Base-by-base conservation (phyloP, 1,140 invertebrate species). In the Macrocentrus cingulum region DNA sequence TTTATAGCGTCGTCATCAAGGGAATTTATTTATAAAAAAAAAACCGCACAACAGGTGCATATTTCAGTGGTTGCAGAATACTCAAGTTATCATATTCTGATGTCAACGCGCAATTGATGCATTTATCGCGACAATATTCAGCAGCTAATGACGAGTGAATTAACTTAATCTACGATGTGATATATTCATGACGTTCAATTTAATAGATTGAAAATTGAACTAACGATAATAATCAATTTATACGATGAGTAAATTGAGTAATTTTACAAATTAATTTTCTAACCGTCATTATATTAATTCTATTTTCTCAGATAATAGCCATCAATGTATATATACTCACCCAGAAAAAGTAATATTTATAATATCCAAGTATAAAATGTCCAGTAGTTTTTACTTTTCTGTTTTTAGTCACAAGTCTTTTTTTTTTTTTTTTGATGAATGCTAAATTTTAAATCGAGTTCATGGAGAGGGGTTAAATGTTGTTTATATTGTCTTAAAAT, bases 61-160 rank as follows among this genome's bases (percentile, higher is more conserved):
- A n/a, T n/a, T n/a, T n/a, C n/a, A n/a, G n/a, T n/a, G n/a, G n/a
- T n/a, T n/a, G n/a, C n/a, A n/a, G n/a, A n/a, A n/a, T n/a, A n/a
- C n/a, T n/a, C n/a, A n/a, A n/a, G n/a, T n/a, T n/a, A n/a, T n/a
- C n/a, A n/a, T n/a, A n/a, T n/a, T n/a, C n/a, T n/a, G n/a, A n/a
- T n/a, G 18, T 36, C 32, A 19, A 2, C 25, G 18, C 32, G 7
- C 4, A 36, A 36, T 51, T 51, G 19, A 34, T 51, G 15, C 36
- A 39, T 39, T 39, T n/a, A 39, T 11, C 8, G 49, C 6, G 49
- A 51, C 49, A 51, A 51, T 37, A 34, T 29, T n/a, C n/a, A n/a
- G 18, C 49, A 51, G 34, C 23, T 51, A 29, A 37, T 51, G n/a
- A 8, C 18, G 29, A 29, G 34, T 51, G 9, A 20, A 39, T 39